These are phyloP conservation scores for Aramus guarauna DNA, from an alignment of 2,113 vertebrate species.

Conservation along the genomic window DNA sequence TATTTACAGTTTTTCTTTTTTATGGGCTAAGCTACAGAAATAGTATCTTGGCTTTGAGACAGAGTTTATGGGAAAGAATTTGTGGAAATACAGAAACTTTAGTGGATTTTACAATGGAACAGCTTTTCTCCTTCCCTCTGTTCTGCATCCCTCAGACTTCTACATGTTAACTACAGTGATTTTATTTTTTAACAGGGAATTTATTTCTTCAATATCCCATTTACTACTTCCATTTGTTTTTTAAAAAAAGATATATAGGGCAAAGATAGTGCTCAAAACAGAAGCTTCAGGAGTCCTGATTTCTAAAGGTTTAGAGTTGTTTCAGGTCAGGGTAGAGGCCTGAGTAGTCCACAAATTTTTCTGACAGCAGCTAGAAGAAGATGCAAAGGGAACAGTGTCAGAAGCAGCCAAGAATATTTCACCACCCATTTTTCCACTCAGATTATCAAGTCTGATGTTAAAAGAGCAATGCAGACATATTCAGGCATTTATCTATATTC, in stretches of 20 bases:
- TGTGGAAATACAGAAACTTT: not conserved
- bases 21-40: not conserved
- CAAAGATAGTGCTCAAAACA: not conserved
- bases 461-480: not conserved
- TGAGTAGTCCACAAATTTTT: not conserved
- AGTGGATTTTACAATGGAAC: not conserved
- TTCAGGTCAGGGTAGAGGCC: not conserved
- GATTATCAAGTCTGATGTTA: not conserved
- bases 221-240: not conserved
- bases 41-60: not conserved
- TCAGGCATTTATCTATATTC: not conserved
- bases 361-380: not conserved
- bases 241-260: not conserved
- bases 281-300: not conserved
- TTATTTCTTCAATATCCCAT: not conserved
- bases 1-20: not conserved
- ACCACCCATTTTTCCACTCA: not conserved
- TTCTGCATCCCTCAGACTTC: not conserved
- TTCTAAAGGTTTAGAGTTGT: not conserved
- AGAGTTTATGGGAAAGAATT: not conserved
- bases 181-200: not conserved
- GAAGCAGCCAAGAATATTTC: slow-evolving; percentile 1
- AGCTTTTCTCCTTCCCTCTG: not conserved
- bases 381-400: not conserved
- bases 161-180: not conserved